Conservation (phyloP, 1,140 invertebrate species). For the Drosophila melanogaster region Release_6_plus_ISO1_MT NT_033777.3:17279001-17279500, state of each 20-base stretch:
- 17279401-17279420: too few relatives aligned
- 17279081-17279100: slow-evolving; percentile 31
- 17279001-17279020: slow-evolving; percentile 8
- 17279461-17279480: too few relatives aligned
- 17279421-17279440: too few relatives aligned
- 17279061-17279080: slow-evolving; percentile 15
- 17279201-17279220: slow-evolving; percentile 8
- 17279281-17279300: background rate
- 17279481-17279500: too few relatives aligned
- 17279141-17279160: slow-evolving; percentile 39
- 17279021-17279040: slow-evolving; percentile 47
- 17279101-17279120: slow-evolving; percentile 43
- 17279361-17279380: too few relatives aligned
- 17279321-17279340: too few relatives aligned
- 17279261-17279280: background rate
- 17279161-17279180: background rate
- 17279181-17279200: slow-evolving; percentile 13
- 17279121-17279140: slow-evolving; percentile 36
- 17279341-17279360: too few relatives aligned
- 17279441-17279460: background rate
- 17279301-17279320: background rate
- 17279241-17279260: background rate
- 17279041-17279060: slow-evolving; percentile 34
- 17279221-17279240: background rate
- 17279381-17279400: too few relatives aligned